Evolutionary conservation across 2,797 vertebrate genomes (phyloP).

Genomic region (Otus scops): DNA sequence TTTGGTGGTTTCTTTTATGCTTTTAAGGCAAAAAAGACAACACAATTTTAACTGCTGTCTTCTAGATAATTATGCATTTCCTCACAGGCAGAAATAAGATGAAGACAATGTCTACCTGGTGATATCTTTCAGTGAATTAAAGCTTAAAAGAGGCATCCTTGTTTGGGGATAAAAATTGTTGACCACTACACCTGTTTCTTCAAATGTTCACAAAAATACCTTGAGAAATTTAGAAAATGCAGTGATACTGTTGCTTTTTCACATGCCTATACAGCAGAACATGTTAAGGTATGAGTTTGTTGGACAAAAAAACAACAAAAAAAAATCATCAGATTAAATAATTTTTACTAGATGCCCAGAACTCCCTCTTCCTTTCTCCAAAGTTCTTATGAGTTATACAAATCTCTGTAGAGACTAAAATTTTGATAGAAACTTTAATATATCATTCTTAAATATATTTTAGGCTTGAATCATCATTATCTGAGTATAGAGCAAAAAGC

Average conservation of each 20-base stretch:
- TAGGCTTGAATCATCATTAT: background rate
- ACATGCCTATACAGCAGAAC: background rate
- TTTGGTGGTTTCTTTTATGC: background rate
- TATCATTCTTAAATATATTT: background rate
- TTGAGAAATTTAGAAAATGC: constrained; percentile 14
- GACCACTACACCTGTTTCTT: background rate
- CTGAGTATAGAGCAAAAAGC: background rate
- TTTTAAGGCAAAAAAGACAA: background rate
- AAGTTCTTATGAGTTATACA: background rate
- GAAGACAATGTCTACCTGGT: background rate
- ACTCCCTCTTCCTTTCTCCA: background rate
- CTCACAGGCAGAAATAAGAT: background rate
- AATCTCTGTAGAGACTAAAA: background rate
- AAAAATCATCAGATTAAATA: background rate
- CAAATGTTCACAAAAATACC: background rate
- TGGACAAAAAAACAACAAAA: background rate
- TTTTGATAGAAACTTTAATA: background rate
- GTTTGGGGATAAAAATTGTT: background rate
- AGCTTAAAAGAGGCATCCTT: background rate
- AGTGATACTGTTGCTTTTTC: background rate
- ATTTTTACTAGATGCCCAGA: background rate
- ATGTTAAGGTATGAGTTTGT: background rate
- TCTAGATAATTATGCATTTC: background rate
- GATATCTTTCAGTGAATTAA: background rate
- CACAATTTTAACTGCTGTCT: background rate